Percentiles rank a stretch among this genome's conserved stretches.
Evolutionary conservation across 2,113 vertebrate genomes (phyloP).

Genomic region (Clarias macrocephalus): DNA sequence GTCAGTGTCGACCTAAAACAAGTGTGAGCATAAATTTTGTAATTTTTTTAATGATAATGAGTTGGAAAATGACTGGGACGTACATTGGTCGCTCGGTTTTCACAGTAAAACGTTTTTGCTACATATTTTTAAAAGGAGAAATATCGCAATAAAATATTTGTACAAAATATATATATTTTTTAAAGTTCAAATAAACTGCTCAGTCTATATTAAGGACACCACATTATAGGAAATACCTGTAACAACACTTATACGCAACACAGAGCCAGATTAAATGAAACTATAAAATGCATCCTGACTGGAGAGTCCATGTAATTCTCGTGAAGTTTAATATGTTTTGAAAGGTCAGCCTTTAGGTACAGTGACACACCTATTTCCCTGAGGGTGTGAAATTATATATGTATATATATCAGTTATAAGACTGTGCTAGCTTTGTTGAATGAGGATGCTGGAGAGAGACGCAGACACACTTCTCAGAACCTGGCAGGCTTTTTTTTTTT

Average conservation of each 20-base stretch:
- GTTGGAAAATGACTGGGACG: too few relatives aligned
- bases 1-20: too few relatives aligned
- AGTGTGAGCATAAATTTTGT: too few relatives aligned
- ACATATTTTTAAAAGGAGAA: too few relatives aligned
- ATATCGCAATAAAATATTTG: background rate
- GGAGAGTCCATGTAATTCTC: background rate
- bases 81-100: too few relatives aligned
- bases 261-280: background rate
- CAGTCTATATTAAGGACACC: background rate
- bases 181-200: background rate
- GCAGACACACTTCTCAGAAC: conserved; percentile 16
- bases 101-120: too few relatives aligned
- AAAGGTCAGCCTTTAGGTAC: conserved; percentile 5
- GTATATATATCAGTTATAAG: background rate
- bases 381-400: background rate
- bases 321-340: background rate
- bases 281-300: background rate
- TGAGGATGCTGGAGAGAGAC: conserved; percentile 16
- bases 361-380: background rate
- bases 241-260: too few relatives aligned
- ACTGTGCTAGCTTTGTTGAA: conserved; percentile 17
- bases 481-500: conserved; percentile 17
- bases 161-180: background rate
- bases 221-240: background rate
- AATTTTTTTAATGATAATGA: too few relatives aligned